A percentile compares a stretch with the other conserved stretches of the same genome.
Conservation (phyloP, 37 sponge, comb jelly and placozoan species). For the Agelas oroides region DNA sequence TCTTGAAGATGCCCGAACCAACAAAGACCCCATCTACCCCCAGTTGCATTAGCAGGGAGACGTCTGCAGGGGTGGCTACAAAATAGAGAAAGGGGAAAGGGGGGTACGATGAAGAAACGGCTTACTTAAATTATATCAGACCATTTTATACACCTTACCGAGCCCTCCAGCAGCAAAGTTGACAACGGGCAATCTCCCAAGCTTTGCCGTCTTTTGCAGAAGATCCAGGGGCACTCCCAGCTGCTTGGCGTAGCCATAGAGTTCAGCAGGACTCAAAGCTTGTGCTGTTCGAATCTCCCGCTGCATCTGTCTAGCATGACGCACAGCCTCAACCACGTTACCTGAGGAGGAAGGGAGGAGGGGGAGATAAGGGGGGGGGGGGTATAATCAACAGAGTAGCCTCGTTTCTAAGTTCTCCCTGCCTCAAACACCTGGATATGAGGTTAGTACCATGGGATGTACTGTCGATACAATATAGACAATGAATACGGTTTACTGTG, state of each 20-base stretch:
- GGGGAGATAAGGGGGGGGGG: no score
- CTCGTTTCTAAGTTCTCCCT: no score
- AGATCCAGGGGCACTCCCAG: constrained; percentile 76
- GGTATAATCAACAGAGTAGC: no score
- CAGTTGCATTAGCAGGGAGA: constrained; percentile 80
- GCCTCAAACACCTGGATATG: no score
- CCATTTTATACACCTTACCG: constrained; percentile 38
- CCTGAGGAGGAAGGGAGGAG: constrained; percentile 25
- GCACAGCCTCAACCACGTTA: constrained; percentile 84
- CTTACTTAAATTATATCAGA: no score
- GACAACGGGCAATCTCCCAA: constrained; percentile 83
- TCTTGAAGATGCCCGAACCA: constrained; percentile 88
- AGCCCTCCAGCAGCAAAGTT: constrained; percentile 90
- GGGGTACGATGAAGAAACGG: background rate
- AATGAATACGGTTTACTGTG: no score
- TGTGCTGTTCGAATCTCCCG: constrained; percentile 71
- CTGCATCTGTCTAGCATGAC: constrained; percentile 76
- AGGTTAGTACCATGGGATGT: no score
- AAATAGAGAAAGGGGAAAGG: no score
- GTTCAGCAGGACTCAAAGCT: constrained; percentile 54
- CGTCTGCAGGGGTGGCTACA: constrained; percentile 82
- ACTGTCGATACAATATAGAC: no score
- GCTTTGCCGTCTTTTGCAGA: constrained; percentile 74
- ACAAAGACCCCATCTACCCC: constrained; percentile 89
- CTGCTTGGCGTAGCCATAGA: constrained; percentile 79